A percentile compares a stretch with the other conserved stretches of the same genome.
Evolutionary conservation across 2,113 vertebrate genomes (phyloP).

Genomic region (Thinocorus orbignyianus): DNA sequence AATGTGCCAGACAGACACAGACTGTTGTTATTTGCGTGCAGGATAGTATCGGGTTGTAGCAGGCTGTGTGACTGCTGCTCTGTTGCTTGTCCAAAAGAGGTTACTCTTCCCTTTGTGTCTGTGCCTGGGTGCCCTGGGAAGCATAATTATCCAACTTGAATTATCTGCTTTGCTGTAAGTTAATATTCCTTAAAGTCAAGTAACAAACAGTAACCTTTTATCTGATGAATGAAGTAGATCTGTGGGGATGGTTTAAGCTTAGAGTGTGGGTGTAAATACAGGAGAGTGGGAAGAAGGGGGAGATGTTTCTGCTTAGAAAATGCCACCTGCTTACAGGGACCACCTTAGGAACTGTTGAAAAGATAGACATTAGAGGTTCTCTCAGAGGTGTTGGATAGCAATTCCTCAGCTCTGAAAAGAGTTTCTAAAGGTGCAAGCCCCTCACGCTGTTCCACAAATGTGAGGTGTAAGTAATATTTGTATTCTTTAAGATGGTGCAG

Average conservation of each 20-base stretch:
- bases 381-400: background rate
- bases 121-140: background rate
- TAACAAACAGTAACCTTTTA: background rate
- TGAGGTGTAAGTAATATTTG: background rate
- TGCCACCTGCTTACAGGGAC: background rate
- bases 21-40: background rate
- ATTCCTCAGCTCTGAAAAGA: background rate
- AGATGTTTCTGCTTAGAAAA: background rate
- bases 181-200: background rate
- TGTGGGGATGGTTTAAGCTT: background rate
- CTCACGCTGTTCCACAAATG: background rate
- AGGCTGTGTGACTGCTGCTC: background rate
- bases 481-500: background rate
- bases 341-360: background rate
- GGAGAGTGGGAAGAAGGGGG: background rate
- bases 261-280: background rate
- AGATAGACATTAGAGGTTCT: background rate
- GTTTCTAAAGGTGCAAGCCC: background rate
- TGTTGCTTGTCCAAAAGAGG: background rate
- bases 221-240: background rate
- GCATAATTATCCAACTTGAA: background rate
- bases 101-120: conserved; percentile 7
- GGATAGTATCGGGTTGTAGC: background rate
- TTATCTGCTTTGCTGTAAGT: background rate
- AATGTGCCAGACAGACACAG: background rate